A percentile compares a stretch with the other conserved stretches of the same genome.
These are phyloP conservation scores for Tamandua tetradactyla DNA, from an alignment of 2,797 vertebrate genomes.

Conservation along the genomic window DNA sequence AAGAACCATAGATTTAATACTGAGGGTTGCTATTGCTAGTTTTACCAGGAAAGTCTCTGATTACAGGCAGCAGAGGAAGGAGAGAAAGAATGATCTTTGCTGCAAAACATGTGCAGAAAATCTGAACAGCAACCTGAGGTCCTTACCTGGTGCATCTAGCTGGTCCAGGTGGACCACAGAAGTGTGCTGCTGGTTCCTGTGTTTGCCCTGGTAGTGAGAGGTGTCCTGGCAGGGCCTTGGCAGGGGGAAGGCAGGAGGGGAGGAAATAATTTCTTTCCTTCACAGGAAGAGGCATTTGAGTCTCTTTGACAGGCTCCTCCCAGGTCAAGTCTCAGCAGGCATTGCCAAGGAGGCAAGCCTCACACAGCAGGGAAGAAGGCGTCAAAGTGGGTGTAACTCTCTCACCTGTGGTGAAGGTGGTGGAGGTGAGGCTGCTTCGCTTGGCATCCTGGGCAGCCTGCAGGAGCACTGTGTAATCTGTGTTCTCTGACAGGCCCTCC, in stretches of 20 bases:
- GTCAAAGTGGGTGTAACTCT: rapidly evolving
- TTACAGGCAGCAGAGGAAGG: neutral
- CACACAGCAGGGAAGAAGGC: neutral
- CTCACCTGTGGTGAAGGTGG: constrained; percentile 94
- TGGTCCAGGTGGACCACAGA: neutral
- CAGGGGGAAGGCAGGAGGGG: neutral
- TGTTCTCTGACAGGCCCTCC: constrained; percentile 94
- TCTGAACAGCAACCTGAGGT: neutral
- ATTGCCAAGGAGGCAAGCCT: neutral
- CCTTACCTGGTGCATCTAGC: neutral
- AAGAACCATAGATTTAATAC: neutral
- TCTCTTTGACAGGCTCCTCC: neutral
- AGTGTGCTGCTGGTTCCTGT: neutral
- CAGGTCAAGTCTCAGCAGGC: neutral
- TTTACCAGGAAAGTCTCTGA: neutral
- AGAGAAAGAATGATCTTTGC: neutral
- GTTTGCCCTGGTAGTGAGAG: neutral
- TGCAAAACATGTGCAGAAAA: neutral
- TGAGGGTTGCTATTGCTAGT: neutral
- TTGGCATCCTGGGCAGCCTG: constrained; percentile 92
- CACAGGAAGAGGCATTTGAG: neutral
- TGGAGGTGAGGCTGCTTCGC: constrained; percentile 90
- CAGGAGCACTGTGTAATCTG: constrained; percentile 93
- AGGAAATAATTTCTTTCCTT: neutral
- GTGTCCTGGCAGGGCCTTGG: neutral